These are phyloP conservation scores for Motacilla alba DNA, from an alignment of 2,113 vertebrate genomes.

Conservation along the genomic window DNA sequence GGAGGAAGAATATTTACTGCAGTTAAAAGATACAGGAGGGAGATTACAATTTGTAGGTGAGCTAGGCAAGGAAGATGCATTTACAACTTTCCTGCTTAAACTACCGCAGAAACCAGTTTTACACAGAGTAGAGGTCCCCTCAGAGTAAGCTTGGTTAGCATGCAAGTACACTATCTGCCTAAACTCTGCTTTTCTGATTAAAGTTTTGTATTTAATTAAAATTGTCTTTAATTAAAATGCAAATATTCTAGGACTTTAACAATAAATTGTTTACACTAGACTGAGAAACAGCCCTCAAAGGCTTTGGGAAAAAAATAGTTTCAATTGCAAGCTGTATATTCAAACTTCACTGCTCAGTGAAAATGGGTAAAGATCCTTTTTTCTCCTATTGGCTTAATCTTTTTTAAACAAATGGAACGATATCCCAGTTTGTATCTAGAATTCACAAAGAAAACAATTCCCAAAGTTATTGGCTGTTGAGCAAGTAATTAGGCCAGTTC, in stretches of 20 bases:
- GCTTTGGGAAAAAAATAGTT: slow-evolving; percentile 61
- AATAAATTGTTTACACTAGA: slow-evolving; percentile 78
- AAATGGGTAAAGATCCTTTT: slow-evolving; percentile 54
- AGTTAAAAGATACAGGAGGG: not conserved
- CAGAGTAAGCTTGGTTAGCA: slow-evolving; percentile 50
- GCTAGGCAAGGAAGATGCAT: slow-evolving; percentile 29
- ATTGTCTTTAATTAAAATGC: slow-evolving; percentile 76
- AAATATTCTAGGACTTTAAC: slow-evolving; percentile 76
- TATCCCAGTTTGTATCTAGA: slow-evolving; percentile 46
- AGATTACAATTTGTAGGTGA: slow-evolving; percentile 43
- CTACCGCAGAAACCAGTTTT: slow-evolving; percentile 32
- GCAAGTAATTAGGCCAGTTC: slow-evolving; percentile 61
- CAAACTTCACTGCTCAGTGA: slow-evolving; percentile 68
- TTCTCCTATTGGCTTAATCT: slow-evolving; percentile 59
- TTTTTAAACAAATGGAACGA: slow-evolving; percentile 59
- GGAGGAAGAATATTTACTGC: not conserved
- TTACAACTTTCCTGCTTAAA: slow-evolving; percentile 30
- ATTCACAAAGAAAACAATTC: slow-evolving; percentile 40
- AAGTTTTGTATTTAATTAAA: slow-evolving; percentile 78
- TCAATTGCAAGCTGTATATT: slow-evolving; percentile 66
- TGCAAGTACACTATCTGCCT: slow-evolving; percentile 56
- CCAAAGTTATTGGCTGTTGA: slow-evolving; percentile 42
- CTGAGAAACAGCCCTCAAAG: slow-evolving; percentile 69
- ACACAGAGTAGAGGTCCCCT: slow-evolving; percentile 12
- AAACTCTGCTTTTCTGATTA: slow-evolving; percentile 68